Evolutionary conservation across 2,113 vertebrate genomes (phyloP), one percentile per base, ranked within the genome.

Genomic region (Atrichornis clamosus): DNA sequence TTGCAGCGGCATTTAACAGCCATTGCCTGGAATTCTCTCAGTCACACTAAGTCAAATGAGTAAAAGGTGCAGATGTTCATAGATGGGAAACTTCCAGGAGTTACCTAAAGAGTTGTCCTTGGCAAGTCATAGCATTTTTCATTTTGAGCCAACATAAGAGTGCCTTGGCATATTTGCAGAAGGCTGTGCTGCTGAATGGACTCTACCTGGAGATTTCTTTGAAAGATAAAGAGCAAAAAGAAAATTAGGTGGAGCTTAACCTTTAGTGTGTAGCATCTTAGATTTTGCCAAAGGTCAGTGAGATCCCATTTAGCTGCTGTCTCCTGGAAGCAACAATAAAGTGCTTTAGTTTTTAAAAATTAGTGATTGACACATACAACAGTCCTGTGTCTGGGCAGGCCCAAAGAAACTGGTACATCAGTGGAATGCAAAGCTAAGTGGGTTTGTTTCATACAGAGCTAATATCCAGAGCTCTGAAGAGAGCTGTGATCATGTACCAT

Each of bases 351-450:
- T 93, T 95, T 84, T 63, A 55, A 80, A 90, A 92, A 81, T 37
- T 28, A 84, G 27, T 74, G 85, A 86, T 88, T 83, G 83, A 80
- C 60, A n/a, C 1, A 1, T 70, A 37, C 30, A 81, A 23, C 60
- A 55, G 76, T 92, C n/a, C 56, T 89, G 35, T 5, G 5, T 75
- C 84, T 90, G 77, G 68, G n/a, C 76, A 81, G 80, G 60, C 91
- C 47, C 4, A 0, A 70, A 55, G 69, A 89, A 90, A 60, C 69
- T 58, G 74, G 50, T 79, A 1, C 4, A 33, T 56, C 62, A 82
- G 49, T 78, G 69, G 73, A 92, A 86, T 96, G 80, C 76, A 65
- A 78, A 94, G 42, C 37, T 80, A 89, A 77, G 79, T 79, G 64
- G 18, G 24, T 64, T 95, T 81, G 13, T 87, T 92, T 82, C 65